Conservation (phyloP, 92 coral and sea anemone species). For the Palythoa grandis region DNA sequence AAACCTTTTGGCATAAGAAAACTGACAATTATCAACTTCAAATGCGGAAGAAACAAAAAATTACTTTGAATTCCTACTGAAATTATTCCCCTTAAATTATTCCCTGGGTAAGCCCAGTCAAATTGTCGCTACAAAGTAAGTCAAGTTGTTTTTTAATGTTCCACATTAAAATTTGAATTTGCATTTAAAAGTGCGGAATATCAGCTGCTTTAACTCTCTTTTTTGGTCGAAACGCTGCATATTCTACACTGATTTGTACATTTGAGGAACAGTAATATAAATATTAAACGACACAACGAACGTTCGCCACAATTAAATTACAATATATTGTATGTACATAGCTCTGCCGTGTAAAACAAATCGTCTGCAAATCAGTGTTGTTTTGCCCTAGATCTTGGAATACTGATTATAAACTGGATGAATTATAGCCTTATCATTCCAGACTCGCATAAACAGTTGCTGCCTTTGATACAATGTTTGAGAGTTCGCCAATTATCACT, state of each 20-base stretch:
- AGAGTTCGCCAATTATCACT: not conserved
- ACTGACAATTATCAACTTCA: too few relatives aligned
- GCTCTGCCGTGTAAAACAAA: not conserved
- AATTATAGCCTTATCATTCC: not conserved
- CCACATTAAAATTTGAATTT: conserved; percentile 21
- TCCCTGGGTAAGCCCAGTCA: not conserved
- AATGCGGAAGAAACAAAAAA: too few relatives aligned
- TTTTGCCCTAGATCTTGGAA: not conserved
- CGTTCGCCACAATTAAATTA: conserved; percentile 27
- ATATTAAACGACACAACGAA: conserved; percentile 34
- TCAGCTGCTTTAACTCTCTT: conserved; percentile 1
- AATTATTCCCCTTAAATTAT: not conserved
- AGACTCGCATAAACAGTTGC: not conserved
- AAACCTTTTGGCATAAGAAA: not conserved
- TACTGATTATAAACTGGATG: not conserved
- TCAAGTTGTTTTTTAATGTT: conserved; percentile 14
- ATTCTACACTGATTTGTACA: not conserved
- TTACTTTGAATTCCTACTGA: too few relatives aligned
- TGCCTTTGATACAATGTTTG: not conserved
- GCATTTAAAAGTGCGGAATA: conserved; percentile 27
- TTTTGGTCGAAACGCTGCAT: conserved; percentile 10
- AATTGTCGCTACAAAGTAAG: not conserved
- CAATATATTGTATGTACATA: conserved; percentile 34
- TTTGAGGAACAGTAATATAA: conserved; percentile 30
- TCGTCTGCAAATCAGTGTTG: not conserved